Percentiles rank a stretch among this genome's conserved stretches.
Evolutionary conservation across 2,888 invertebrate species (phyloP).

Genomic region (Drosophila lacicola): DNA sequence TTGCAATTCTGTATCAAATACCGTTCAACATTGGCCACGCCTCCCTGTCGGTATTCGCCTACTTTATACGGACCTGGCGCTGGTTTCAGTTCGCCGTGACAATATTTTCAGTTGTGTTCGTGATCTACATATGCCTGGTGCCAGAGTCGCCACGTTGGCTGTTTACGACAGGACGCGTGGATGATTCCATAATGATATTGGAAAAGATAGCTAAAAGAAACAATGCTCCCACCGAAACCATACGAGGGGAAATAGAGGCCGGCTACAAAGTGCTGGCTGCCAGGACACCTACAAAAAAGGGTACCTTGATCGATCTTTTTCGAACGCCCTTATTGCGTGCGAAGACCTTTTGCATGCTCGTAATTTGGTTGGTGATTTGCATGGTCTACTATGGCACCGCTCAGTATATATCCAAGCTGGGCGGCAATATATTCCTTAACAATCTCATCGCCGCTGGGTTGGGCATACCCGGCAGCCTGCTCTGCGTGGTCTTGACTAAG

Average conservation of each 20-base stretch:
- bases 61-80: conserved; percentile 89
- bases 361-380: conserved; percentile 93
- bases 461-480: conserved; percentile 88
- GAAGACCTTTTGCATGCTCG: conserved; percentile 90
- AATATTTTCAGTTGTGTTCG: conserved; percentile 85
- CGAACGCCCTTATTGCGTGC: conserved; percentile 89
- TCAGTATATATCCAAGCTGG: conserved; percentile 87
- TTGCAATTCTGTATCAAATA: conserved; percentile 88
- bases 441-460: conserved; percentile 92
- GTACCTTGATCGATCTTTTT: conserved; percentile 88
- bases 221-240: conserved; percentile 86
- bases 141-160: conserved; percentile 94
- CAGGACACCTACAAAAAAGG: conserved; percentile 85
- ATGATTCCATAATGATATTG: conserved; percentile 88
- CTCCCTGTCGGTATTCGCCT: conserved; percentile 88
- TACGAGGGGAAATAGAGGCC: conserved; percentile 85
- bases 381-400: conserved; percentile 90
- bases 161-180: conserved; percentile 88
- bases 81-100: conserved; percentile 89
- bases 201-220: conserved; percentile 88
- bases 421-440: conserved; percentile 92
- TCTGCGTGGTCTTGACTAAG: conserved; percentile 86
- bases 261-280: conserved; percentile 83
- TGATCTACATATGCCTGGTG: conserved; percentile 88
- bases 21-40: conserved; percentile 90